Evolutionary conservation across 2,888 invertebrate species (phyloP), one percentile per base, ranked within the genome.

Genomic region (Aphodius sticticus): DNA sequence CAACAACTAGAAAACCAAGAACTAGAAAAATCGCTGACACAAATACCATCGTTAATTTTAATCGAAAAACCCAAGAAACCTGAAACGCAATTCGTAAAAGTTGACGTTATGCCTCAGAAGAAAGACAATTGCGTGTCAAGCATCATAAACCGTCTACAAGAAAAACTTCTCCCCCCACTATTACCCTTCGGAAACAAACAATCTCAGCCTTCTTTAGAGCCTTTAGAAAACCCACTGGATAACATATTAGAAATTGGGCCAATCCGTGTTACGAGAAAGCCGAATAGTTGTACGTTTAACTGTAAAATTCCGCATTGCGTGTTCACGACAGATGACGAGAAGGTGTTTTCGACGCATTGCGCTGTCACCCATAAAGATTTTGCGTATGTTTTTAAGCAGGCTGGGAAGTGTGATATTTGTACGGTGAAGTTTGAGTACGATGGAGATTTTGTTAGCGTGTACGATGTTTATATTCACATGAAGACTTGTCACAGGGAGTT

Each of bases 281-380:
- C 76, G 69, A 76, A 2, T 37, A 85, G 6, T 84, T 84, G n/a
- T 89, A 86, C 77, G 82, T 83, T 7, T 89, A 89, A 80, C 82
- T 85, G 53, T 6, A 72, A 72, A 72, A 83, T 87, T 35, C 84
- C 86, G 0, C 83, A 85, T 0, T 89, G 89, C 80, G 83, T 85
- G 5, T 88, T 86, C 78, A 82, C 84, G 6, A 86, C 87, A 0
- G 83, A 84, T 16, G 84, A 85, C 37, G 83, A 84, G 53, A 83
- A 84, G 2, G 82, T 84, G 6, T 89, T 89, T 82, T 82, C 85
- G 74, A 80, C 79, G 35, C 89, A 89, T 82, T 89, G 88, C 81
- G 84, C 83, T 38, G 84, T 84, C n/a, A 84, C 84, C 1, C 89
- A 89, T 80, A 78, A 78, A 6, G 76, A 78, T 35, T 80, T 75